Percentiles rank a stretch among this genome's conserved stretches.
phyloP scores from a whole-genome alignment of 1,140 invertebrate genomes.

The Spodoptera frugiperda region DNA sequence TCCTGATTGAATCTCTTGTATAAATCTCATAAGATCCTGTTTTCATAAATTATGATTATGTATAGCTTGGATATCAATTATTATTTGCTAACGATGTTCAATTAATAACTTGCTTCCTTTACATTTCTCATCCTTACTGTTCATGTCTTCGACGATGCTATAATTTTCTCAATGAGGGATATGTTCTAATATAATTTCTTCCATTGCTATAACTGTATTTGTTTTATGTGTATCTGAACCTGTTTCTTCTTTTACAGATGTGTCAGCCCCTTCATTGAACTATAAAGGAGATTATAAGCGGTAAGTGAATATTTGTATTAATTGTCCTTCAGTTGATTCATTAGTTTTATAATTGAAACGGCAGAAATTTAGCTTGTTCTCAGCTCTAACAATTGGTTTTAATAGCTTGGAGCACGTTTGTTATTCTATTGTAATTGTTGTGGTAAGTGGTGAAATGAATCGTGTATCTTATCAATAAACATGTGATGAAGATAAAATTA shows the following conservation, averaged over 20 bases:
- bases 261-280: constrained; percentile 32
- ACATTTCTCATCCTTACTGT: constrained; percentile 15
- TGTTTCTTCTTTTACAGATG: constrained; percentile 39
- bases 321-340: no score
- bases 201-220: not conserved
- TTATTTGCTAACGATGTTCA: constrained; percentile 12
- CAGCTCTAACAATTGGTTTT: no score
- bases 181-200: constrained; percentile 18
- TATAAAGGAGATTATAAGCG: constrained; percentile 1
- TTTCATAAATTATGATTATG: constrained; percentile 17
- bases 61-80: constrained; percentile 4
- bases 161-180: not conserved
- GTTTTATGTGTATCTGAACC: constrained; percentile 11
- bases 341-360: no score
- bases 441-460: no score
- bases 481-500: no score
- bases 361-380: no score
- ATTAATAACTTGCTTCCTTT: constrained; percentile 14
- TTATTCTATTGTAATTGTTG: no score
- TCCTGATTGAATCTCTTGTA: constrained; percentile 26
- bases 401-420: no score
- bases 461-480: no score
- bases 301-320: not conserved
- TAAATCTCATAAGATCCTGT: constrained; percentile 9
- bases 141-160: not conserved